Evolutionary conservation across 1,140 invertebrate species (phyloP), one percentile per base, ranked within the genome.

Genomic region (Bicyclus anynana): DNA sequence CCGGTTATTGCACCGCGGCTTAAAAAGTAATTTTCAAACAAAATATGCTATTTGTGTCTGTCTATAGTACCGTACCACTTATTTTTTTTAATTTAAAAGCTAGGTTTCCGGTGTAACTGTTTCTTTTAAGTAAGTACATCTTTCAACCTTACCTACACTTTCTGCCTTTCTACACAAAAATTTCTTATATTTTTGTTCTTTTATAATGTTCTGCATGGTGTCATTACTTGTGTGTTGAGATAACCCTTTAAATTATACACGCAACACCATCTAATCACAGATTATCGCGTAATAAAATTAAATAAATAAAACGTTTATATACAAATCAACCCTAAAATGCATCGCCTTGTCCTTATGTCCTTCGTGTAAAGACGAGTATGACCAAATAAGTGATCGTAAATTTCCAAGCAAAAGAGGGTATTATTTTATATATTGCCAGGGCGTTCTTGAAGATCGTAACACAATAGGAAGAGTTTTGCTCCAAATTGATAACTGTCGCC

Each of bases 381-480:
- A 20, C 42, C 13, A 23, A 26, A 18, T 37, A 42, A 29, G 49
- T 44, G 44, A 55, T 55, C 53, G 53, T 55, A 55, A 55, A 55
- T 52, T 53, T 48, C n/a, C n/a, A 52, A 59, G 51, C 17, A 56
- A 59, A 62, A 21, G 20, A 57, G 47, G 23, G 33, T 48, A 61
- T 64, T 63, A 56, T 67, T 51, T 58, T 57, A 51, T 57, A 51
- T 76, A 81, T 80, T 74, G 75, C 40, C 40, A 68, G 80, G 80
- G 80, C 80, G 80, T 80, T 72, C 55, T 75, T 67, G 68, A 59
- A 76, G 69, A 77, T 74, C 52, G 42, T 44, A 18, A 52, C 20
- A 70, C 58, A 72, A 75, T 62, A 52, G 51, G 44, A 27, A 18
- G 27, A 44, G 12, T 59, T 53, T 16, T 63, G 67, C 76, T 75